A percentile compares a stretch with the other conserved stretches of the same genome.
phyloP scores from a whole-genome alignment of 2,797 vertebrate species.

The Enteromius radiatus region DNA sequence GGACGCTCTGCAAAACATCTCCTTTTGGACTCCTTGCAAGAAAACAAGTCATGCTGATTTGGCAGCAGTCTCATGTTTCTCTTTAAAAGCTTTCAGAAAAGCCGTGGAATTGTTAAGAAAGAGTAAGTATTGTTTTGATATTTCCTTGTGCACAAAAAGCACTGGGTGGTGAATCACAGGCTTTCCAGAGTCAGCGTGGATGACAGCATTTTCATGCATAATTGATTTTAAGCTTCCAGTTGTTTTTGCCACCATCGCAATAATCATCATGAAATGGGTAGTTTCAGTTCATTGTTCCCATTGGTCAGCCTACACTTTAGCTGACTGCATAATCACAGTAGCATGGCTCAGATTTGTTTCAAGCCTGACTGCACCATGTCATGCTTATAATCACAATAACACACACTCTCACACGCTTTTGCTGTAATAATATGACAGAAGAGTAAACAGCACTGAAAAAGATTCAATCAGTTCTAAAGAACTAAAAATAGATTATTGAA shows the following conservation, averaged over 20 bases:
- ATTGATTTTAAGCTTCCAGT: slow-evolving; percentile 48
- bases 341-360: slow-evolving; percentile 44
- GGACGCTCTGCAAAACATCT: background rate
- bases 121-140: slow-evolving; percentile 11
- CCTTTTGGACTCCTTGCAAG: background rate
- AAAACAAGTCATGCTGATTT: background rate
- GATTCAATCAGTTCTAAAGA: slow-evolving; percentile 1
- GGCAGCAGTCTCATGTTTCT: background rate
- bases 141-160: slow-evolving; percentile 18
- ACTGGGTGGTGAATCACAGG: slow-evolving; percentile 36
- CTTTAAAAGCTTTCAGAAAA: background rate
- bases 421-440: slow-evolving; percentile 8
- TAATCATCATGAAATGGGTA: slow-evolving; percentile 47
- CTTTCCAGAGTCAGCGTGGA: slow-evolving; percentile 18
- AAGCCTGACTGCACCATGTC: slow-evolving; percentile 46
- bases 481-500: background rate
- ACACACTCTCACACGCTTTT: slow-evolving; percentile 7
- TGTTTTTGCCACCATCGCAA: slow-evolving; percentile 39
- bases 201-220: slow-evolving; percentile 45
- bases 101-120: background rate
- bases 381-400: slow-evolving; percentile 39
- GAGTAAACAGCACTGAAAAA: slow-evolving; percentile 7
- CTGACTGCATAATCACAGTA: slow-evolving; percentile 47
- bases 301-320: slow-evolving; percentile 31
- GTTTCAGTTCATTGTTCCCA: slow-evolving; percentile 45